Evolutionary conservation across 2,888 invertebrate genomes (phyloP).

Genomic region (Drosophila ustulata): DNA sequence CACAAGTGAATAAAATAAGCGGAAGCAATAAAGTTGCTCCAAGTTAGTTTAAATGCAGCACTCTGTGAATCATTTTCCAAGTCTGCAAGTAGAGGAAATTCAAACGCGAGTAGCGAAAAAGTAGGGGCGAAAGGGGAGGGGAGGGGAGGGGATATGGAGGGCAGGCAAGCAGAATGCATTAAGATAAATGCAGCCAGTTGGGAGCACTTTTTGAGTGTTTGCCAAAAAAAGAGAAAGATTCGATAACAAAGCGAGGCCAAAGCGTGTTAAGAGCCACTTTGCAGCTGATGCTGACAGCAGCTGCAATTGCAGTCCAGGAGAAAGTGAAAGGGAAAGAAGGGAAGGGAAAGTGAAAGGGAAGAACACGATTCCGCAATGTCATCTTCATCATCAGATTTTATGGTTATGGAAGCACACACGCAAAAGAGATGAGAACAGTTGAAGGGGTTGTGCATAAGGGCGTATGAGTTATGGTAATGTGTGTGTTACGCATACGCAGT

Average conservation of each 20-base stretch:
- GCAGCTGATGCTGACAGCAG: constrained; percentile 56
- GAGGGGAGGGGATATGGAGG: background rate
- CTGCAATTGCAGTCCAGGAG: constrained; percentile 7
- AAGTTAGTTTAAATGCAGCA: background rate
- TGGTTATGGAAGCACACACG: constrained; percentile 21
- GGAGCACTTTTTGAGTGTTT: constrained; percentile 28
- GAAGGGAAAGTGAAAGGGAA: background rate
- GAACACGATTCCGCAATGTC: constrained; percentile 4
- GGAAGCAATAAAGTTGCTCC: background rate
- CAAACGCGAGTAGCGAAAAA: background rate
- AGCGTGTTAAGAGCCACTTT: constrained; percentile 38
- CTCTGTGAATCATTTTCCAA: constrained; percentile 15
- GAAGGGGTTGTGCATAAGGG: constrained; percentile 23
- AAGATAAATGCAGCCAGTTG: constrained; percentile 58
- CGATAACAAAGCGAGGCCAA: constrained; percentile 45
- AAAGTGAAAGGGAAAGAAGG: background rate
- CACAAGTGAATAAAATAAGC: background rate
- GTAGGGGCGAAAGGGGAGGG: background rate
- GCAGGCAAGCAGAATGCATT: constrained; percentile 36
- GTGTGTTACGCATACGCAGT: constrained; percentile 38
- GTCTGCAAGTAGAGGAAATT: constrained; percentile 1
- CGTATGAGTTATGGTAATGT: constrained; percentile 51
- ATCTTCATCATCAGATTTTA: constrained; percentile 10
- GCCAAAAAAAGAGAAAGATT: constrained; percentile 30
- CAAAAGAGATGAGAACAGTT: constrained; percentile 28